These are phyloP conservation scores for Hipposideros armiger DNA, from an alignment of 2,113 vertebrate genomes.

Conservation along the genomic window DNA sequence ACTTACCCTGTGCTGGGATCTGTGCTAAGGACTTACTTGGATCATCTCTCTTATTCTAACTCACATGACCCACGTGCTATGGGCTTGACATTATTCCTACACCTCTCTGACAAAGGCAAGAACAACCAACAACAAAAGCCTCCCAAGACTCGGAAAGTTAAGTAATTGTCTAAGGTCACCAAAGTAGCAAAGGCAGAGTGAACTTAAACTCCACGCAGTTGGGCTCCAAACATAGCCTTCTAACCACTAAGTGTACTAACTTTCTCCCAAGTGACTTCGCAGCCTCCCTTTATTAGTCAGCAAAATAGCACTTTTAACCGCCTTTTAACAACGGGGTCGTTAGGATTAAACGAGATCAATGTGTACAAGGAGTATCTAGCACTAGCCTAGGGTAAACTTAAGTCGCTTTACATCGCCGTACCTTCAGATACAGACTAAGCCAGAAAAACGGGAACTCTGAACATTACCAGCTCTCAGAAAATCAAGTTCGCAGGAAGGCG, in stretches of 20 bases:
- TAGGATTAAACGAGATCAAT: neutral
- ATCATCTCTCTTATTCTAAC: neutral
- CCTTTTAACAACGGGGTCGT: neutral
- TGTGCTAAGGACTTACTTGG: neutral
- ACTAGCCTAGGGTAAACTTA: neutral
- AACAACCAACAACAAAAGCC: neutral
- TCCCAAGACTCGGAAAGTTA: neutral
- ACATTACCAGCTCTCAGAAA: neutral
- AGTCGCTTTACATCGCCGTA: neutral
- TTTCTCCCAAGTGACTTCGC: neutral
- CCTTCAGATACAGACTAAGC: neutral
- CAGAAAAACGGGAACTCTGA: neutral
- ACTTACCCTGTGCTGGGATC: neutral
- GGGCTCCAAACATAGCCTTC: accelerated
- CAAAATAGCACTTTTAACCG: neutral
- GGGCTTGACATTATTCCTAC: neutral
- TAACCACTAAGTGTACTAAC: neutral
- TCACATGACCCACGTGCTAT: neutral
- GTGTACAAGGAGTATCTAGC: no score
- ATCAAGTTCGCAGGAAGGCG: neutral
- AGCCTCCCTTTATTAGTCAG: neutral
- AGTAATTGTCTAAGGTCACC: neutral
- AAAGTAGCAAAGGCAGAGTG: neutral
- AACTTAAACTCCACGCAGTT: neutral
- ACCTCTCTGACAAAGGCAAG: neutral